These are phyloP conservation scores for Epizoanthus scotinus DNA, from an alignment of 92 coral and sea anemone species.

Conservation along the genomic window DNA sequence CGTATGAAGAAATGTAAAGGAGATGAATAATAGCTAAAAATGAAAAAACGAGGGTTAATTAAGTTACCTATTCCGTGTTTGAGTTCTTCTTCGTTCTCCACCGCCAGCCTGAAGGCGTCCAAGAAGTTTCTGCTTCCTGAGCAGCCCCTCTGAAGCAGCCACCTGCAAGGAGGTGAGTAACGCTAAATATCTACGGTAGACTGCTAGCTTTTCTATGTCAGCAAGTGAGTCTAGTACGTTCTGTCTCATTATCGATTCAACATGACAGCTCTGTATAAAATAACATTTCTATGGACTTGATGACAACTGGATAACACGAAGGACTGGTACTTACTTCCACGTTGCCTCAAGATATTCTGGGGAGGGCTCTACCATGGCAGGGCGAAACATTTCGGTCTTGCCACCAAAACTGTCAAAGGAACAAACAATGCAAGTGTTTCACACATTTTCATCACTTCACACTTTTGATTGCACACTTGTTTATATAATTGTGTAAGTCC, in stretches of 20 bases:
- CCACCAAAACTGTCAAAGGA: slow-evolving; percentile 79
- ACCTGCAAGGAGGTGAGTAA: slow-evolving; percentile 44
- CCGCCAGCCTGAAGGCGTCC: slow-evolving; percentile 95
- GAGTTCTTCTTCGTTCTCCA: slow-evolving; percentile 90
- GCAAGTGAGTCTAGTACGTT: too few species aligned
- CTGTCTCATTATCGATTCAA: too few species aligned
- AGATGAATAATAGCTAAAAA: too few species aligned
- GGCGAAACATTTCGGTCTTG: slow-evolving; percentile 89
- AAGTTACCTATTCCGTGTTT: slow-evolving; percentile 84
- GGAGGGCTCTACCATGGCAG: slow-evolving; percentile 95
- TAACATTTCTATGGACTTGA: background rate
- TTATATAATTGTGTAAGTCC: too few species aligned
- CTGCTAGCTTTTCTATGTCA: too few species aligned
- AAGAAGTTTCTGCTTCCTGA: slow-evolving; percentile 88
- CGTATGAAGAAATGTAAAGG: too few species aligned
- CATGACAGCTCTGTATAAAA: too few species aligned
- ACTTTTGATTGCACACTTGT: too few species aligned
- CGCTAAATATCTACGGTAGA: background rate
- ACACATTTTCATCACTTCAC: too few species aligned
- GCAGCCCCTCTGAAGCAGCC: slow-evolving; percentile 88
- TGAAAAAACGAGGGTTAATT: too few species aligned
- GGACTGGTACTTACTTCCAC: slow-evolving; percentile 77
- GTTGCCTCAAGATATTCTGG: slow-evolving; percentile 97
- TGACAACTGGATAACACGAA: background rate
- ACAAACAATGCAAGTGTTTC: background rate